phyloP scores from a whole-genome alignment of 2,888 invertebrate species.

The Blera fallax region DNA sequence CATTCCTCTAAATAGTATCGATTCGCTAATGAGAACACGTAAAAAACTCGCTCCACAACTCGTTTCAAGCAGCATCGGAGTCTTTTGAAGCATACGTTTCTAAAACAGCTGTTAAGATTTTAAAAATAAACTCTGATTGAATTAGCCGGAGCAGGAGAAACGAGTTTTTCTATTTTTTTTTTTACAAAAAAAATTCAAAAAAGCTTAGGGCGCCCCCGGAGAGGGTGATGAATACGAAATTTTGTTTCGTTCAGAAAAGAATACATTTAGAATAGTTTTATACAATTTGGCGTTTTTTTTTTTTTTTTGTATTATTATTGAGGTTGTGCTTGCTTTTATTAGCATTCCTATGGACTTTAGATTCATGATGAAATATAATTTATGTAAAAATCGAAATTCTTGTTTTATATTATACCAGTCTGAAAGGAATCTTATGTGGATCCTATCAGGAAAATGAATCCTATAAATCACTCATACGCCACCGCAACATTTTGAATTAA shows the following conservation, averaged over 20 bases:
- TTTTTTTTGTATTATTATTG: too few species aligned
- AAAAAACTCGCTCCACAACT: slow-evolving; percentile 37
- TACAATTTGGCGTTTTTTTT: slow-evolving; percentile 8
- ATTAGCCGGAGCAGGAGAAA: slow-evolving; percentile 23
- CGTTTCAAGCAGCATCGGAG: neutral
- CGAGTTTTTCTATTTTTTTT: slow-evolving; percentile 16
- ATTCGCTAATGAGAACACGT: slow-evolving; percentile 19
- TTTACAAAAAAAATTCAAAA: neutral
- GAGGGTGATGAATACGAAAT: slow-evolving; percentile 24
- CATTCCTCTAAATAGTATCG: slow-evolving; percentile 42
- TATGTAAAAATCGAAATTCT: neutral
- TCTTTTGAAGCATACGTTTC: neutral
- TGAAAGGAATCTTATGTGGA: slow-evolving; percentile 13
- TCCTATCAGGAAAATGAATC: neutral
- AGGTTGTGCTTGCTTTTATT: too few species aligned
- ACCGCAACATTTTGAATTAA: neutral
- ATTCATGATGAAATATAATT: slow-evolving; percentile 15
- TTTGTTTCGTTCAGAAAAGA: neutral
- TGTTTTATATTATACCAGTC: neutral
- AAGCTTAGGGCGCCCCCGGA: slow-evolving; percentile 1
- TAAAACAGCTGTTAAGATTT: slow-evolving; percentile 45
- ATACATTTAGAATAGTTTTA: slow-evolving; percentile 17
- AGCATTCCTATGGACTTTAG: slow-evolving; percentile 16
- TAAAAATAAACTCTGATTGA: slow-evolving; percentile 61
- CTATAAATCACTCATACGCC: slow-evolving; percentile 41